Conservation (phyloP, 2,888 invertebrate species). For the Troides oblongomaculatus region DNA sequence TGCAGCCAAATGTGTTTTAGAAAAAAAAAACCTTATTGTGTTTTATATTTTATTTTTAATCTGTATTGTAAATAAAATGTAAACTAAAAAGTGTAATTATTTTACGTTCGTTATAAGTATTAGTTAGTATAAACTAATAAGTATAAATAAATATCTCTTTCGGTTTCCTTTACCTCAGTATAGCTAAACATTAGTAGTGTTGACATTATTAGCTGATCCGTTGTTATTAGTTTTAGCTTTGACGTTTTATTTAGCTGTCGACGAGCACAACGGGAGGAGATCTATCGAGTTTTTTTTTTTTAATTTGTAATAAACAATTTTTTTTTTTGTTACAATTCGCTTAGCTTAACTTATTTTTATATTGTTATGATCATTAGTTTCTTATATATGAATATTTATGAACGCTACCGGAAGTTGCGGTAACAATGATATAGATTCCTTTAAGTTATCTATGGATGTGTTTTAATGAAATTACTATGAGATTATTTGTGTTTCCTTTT, state of each 20-base stretch:
- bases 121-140: constrained; percentile 58
- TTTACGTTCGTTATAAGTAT: too few species aligned
- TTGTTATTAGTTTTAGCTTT: constrained; percentile 20
- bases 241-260: constrained; percentile 50
- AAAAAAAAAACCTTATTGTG: constrained; percentile 61
- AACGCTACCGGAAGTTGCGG: constrained; percentile 34
- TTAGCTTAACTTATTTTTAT: constrained; percentile 59
- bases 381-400: constrained; percentile 37
- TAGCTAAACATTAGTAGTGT: constrained; percentile 38
- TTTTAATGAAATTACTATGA: constrained; percentile 75
- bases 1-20: constrained; percentile 69
- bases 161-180: constrained; percentile 66
- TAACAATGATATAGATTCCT: constrained; percentile 29
- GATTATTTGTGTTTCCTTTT: constrained; percentile 68
- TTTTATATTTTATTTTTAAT: constrained; percentile 46
- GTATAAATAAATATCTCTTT: constrained; percentile 48
- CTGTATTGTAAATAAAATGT: background rate
- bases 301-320: too few species aligned
- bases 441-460: constrained; percentile 36
- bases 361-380: constrained; percentile 52
- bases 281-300: constrained; percentile 40
- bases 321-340: constrained; percentile 47
- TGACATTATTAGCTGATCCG: constrained; percentile 30
- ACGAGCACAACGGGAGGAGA: constrained; percentile 56
- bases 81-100: too few species aligned